Evolutionary conservation across 2,888 invertebrate species (phyloP), one percentile per base, ranked within the genome.

Genomic region (Sturmia bella): DNA sequence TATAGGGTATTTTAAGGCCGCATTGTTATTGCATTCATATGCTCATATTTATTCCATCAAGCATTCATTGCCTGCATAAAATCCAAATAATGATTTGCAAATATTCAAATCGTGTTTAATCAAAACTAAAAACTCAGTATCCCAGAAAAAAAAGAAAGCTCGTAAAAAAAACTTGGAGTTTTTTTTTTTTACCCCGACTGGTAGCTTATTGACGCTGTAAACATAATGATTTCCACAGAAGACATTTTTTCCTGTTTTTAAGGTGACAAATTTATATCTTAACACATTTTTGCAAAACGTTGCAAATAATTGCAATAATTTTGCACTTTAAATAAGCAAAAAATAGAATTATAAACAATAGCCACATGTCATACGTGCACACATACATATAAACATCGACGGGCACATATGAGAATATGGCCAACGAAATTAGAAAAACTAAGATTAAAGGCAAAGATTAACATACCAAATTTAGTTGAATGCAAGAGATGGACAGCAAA

Each of bases 31-130:
- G 39, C 13, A 32, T 32, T 52, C 9, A 21, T 11, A 52, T 2
- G 39, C 24, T 48, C 37, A n/a, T 48, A 1, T 48, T 45, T 32
- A 32, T 32, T 32, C 32, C 32, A 39, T 48, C 63, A 57, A 41
- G 48, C 24, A 39, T 61, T 63, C n/a, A 32, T 52, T 57, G 21
- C 50, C 9, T 48, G 11, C n/a, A 5, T 19, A 32, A 66, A 70
- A 27, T 41, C 19, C 52, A 57, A 78, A 24, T 59, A 70, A 82
- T 66, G 54, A 82, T 78, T 82, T 75, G 39, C 41, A 72, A 82
- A 82, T 82, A 82, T 78, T 75, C 70, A 75, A 82, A 78, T 82
- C 78, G 78, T 82, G 82, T 82, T 82, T 78, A 78, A 82, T 78
- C 77, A 82, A 82, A 78, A 68, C 17, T 39, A 66, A 82, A 78